Conservation (phyloP, 1,140 invertebrate genomes). For the Papilio xuthus region DNA sequence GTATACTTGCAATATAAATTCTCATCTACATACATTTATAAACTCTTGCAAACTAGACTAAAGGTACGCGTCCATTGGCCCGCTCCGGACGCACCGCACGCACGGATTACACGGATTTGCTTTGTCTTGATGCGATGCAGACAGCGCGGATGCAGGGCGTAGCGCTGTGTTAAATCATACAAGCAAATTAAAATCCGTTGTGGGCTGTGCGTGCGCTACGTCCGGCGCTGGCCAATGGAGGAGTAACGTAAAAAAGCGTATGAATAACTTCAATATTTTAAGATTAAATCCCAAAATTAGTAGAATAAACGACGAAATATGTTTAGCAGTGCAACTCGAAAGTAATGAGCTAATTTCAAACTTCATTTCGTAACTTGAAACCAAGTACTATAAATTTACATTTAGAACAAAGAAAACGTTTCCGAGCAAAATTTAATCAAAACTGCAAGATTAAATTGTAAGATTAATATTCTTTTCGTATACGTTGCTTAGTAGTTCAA, state of each 20-base stretch:
- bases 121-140: no score
- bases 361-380: neutral
- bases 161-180: no score
- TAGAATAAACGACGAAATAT: neutral
- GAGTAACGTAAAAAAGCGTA: neutral
- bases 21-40: neutral
- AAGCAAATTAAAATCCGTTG: no score
- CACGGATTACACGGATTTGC: no score
- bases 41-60: neutral
- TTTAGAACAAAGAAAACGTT: conserved; percentile 19
- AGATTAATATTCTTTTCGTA: neutral
- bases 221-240: no score
- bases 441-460: neutral
- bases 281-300: neutral
- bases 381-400: conserved; percentile 25
- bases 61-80: no score
- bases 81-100: no score
- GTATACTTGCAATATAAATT: neutral
- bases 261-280: neutral
- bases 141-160: no score
- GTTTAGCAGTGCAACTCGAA: neutral
- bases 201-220: no score
- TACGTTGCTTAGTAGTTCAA: neutral
- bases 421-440: conserved; percentile 14
- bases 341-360: conserved; percentile 7